phyloP scores from a whole-genome alignment of 2,888 invertebrate species.

The Malthinus flaveolus region DNA sequence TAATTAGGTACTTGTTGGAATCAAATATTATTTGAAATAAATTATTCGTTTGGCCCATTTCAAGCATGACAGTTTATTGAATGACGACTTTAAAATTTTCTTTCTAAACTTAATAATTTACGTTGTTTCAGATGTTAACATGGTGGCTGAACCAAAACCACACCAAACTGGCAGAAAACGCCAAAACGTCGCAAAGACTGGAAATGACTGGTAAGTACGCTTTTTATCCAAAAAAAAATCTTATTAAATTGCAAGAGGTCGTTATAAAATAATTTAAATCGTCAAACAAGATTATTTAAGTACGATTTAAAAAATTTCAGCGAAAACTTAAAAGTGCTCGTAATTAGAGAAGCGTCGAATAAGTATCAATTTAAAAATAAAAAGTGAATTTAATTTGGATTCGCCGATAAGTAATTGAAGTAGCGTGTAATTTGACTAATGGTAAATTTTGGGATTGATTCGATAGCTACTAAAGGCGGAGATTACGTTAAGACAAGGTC shows the following conservation, averaged over 20 bases:
- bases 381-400: neutral
- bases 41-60: no score
- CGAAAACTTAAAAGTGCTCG: neutral
- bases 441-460: slow-evolving; percentile 20
- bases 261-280: neutral
- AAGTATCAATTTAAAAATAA: neutral
- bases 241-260: slow-evolving; percentile 4
- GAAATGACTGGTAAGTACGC: slow-evolving; percentile 66
- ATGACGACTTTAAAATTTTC: no score
- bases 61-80: no score
- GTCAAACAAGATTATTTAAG: neutral
- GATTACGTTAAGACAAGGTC: slow-evolving; percentile 29
- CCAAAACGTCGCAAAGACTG: slow-evolving; percentile 68
- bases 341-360: neutral
- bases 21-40: no score
- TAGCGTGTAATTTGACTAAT: slow-evolving; percentile 15
- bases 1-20: no score
- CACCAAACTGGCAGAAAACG: slow-evolving; percentile 70
- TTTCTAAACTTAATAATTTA: neutral
- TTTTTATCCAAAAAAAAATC: neutral
- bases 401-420: neutral
- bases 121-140: slow-evolving; percentile 66
- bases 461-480: slow-evolving; percentile 16
- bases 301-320: neutral
- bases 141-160: slow-evolving; percentile 76